Conservation (phyloP, 2,888 invertebrate species). For the Drosophila heteroneura region DNA sequence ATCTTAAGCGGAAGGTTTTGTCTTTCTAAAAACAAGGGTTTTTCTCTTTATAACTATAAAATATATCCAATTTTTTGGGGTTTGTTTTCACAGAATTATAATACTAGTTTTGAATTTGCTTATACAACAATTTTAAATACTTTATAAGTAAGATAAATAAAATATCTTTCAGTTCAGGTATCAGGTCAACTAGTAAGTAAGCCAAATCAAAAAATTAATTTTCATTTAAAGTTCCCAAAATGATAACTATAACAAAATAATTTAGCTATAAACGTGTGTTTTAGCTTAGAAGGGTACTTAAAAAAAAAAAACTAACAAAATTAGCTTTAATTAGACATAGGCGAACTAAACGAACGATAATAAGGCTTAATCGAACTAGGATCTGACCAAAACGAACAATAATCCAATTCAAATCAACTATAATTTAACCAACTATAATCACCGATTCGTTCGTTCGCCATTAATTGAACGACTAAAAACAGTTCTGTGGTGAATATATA, state of each 20-base stretch:
- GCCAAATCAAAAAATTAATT: not conserved
- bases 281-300: not conserved
- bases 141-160: not conserved
- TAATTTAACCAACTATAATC: not conserved
- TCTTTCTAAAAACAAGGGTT: not conserved
- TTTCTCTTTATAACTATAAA: not conserved
- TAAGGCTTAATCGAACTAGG: not conserved
- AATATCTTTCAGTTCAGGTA: too few species aligned
- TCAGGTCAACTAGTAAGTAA: not conserved
- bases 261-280: not conserved
- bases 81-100: not conserved
- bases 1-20: too few species aligned
- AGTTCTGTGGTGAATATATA: too few species aligned
- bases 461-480: not conserved
- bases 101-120: not conserved
- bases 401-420: not conserved
- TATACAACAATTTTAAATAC: not conserved
- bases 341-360: not conserved
- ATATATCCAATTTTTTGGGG: too few species aligned
- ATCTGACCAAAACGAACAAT: not conserved
- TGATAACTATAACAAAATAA: not conserved
- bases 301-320: not conserved
- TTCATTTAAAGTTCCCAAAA: not conserved
- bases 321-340: not conserved
- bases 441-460: too few species aligned